Percentiles rank a stretch among this genome's conserved stretches.
phyloP scores from a whole-genome alignment of 2,888 invertebrate species.

The Labia minor region DNA sequence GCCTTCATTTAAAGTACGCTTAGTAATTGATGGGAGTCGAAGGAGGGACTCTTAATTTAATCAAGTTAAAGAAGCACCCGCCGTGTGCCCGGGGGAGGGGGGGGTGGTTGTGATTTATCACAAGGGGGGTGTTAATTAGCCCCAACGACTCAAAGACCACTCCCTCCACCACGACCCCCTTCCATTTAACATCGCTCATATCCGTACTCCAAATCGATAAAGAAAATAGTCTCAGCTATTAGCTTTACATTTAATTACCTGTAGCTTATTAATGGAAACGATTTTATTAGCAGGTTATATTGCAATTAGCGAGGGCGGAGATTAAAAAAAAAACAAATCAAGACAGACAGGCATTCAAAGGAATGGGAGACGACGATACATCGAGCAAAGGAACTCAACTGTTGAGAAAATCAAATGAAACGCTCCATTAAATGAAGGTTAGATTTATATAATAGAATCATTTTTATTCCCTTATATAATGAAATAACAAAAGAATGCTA shows the following conservation, averaged over 20 bases:
- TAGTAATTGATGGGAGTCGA: constrained; percentile 13
- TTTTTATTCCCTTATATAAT: no score
- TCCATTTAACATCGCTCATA: background rate
- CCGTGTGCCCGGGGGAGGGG: background rate
- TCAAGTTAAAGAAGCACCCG: constrained; percentile 9
- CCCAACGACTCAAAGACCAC: background rate
- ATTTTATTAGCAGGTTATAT: background rate
- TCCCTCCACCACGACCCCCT: no score
- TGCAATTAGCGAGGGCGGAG: background rate
- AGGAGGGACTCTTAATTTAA: constrained; percentile 13
- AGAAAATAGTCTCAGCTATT: constrained; percentile 5
- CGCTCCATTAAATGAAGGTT: no score
- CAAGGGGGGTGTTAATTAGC: background rate
- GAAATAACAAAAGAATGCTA: no score
- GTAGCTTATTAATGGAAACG: background rate
- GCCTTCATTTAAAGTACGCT: constrained; percentile 1
- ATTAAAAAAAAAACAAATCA: background rate
- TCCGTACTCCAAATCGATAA: background rate
- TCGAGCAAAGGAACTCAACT: no score
- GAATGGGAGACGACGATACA: no score
- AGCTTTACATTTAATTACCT: constrained; percentile 4
- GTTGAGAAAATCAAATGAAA: no score
- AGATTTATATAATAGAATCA: no score
- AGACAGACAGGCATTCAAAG: no score
- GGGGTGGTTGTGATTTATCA: background rate